These are phyloP conservation scores for Eulemur coronatus DNA, from an alignment of 2,797 vertebrate genomes.

Conservation along the genomic window DNA sequence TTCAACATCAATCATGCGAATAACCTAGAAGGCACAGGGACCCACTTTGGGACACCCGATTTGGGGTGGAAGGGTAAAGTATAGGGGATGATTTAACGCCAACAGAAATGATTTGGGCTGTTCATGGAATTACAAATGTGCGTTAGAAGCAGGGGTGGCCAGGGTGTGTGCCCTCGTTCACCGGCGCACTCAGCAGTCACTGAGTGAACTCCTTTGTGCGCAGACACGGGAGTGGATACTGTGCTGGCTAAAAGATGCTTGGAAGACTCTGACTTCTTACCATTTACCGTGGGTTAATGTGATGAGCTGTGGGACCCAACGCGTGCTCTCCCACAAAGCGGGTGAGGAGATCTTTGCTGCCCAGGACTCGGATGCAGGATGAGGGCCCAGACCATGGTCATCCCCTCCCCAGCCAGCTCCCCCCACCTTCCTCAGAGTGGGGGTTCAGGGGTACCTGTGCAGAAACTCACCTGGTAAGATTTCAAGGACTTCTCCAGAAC, in stretches of 20 bases:
- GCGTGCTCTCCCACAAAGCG: background rate
- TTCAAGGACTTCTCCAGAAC: background rate
- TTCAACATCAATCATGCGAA: background rate
- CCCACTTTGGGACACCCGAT: background rate
- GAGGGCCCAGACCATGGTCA: accelerated
- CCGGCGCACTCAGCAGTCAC: background rate
- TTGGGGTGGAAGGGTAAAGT: too few relatives aligned
- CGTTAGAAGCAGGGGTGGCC: background rate
- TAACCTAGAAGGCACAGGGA: background rate
- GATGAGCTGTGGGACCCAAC: background rate
- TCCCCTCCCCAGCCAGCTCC: too few relatives aligned
- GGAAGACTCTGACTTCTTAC: background rate
- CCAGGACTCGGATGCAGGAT: accelerated
- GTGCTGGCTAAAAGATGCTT: background rate
- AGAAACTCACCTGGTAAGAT: background rate
- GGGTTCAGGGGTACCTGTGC: background rate
- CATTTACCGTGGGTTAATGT: background rate
- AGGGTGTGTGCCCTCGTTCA: accelerated
- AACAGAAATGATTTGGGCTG: background rate
- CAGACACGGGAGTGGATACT: background rate
- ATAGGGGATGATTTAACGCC: background rate
- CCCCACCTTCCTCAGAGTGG: background rate
- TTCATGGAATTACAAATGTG: background rate
- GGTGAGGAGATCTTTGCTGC: background rate
- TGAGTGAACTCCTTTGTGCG: background rate